These are phyloP conservation scores for Trachelus iudaicus DNA, from an alignment of 2,888 invertebrate species.

Conservation along the genomic window DNA sequence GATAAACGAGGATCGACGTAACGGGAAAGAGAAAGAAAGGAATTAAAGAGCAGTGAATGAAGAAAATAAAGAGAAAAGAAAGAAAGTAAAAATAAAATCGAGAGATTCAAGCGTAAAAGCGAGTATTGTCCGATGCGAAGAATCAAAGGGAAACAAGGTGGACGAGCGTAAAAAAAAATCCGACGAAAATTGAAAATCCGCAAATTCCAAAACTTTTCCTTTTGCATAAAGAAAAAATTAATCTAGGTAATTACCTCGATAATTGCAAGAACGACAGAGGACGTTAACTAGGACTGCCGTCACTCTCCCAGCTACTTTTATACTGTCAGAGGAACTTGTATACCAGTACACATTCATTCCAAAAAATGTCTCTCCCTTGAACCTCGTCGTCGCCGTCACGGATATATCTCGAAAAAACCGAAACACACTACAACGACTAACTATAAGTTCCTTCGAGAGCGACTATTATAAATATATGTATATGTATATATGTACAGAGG, in stretches of 20 bases:
- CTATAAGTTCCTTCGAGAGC: slow-evolving; percentile 5
- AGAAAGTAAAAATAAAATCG: neutral
- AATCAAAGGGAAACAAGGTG: too few relatives aligned
- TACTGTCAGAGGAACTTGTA: slow-evolving; percentile 78
- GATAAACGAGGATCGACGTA: slow-evolving; percentile 5
- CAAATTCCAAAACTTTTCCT: too few relatives aligned
- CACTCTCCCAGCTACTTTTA: slow-evolving; percentile 52
- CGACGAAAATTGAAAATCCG: too few relatives aligned
- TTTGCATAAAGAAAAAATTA: too few relatives aligned
- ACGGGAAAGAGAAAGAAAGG: slow-evolving; percentile 11
- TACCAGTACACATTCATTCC: slow-evolving; percentile 69
- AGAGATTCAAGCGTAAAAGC: too few relatives aligned
- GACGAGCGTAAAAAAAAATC: too few relatives aligned
- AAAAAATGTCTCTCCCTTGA: slow-evolving; percentile 30
- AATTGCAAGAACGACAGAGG: slow-evolving; percentile 45
- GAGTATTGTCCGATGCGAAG: too few relatives aligned
- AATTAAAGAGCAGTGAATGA: slow-evolving; percentile 12
- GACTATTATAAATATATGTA: slow-evolving; percentile 6
- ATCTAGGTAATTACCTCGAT: slow-evolving; percentile 1
- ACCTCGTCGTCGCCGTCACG: slow-evolving; percentile 18
- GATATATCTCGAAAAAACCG: slow-evolving; percentile 18
- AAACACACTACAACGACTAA: slow-evolving; percentile 36
- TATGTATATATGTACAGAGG: neutral
- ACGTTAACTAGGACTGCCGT: slow-evolving; percentile 38
- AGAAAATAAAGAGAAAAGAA: neutral